phyloP scores from a whole-genome alignment of 2,113 vertebrate species.

The Desmodus rotundus region DNA sequence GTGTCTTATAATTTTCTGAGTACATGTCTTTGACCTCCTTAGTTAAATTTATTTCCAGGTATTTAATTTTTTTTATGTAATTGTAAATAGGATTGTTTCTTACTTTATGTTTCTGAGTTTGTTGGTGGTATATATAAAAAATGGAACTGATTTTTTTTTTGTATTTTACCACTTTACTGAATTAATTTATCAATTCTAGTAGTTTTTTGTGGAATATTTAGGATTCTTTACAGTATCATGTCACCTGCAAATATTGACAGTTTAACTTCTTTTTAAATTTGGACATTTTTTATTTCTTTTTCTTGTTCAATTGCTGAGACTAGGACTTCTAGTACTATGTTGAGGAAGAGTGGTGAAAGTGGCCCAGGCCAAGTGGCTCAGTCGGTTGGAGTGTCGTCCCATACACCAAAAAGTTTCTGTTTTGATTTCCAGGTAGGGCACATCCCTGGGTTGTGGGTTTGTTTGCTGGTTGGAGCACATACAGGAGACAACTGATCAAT shows the following conservation, averaged over 20 bases:
- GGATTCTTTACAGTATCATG: background rate
- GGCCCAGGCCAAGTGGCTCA: no score
- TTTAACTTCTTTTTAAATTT: background rate
- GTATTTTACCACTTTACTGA: background rate
- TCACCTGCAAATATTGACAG: background rate
- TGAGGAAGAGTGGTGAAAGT: background rate
- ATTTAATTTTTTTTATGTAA: background rate
- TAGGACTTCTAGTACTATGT: background rate
- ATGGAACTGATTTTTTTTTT: background rate
- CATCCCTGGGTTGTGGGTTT: no score
- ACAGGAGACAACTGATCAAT: no score
- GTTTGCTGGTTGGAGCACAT: no score
- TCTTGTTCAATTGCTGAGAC: background rate
- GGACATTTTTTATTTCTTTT: background rate
- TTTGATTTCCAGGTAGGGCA: no score
- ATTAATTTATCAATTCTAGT: background rate
- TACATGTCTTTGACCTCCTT: background rate
- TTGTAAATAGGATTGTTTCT: background rate
- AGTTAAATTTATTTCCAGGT: background rate
- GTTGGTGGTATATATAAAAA: background rate
- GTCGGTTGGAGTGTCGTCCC: no score
- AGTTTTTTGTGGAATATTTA: background rate
- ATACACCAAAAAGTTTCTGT: no score
- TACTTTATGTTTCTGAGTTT: background rate
- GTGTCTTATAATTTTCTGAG: background rate